Evolutionary conservation across 2,797 vertebrate species (phyloP).

Genomic region (Gila robusta): DNA sequence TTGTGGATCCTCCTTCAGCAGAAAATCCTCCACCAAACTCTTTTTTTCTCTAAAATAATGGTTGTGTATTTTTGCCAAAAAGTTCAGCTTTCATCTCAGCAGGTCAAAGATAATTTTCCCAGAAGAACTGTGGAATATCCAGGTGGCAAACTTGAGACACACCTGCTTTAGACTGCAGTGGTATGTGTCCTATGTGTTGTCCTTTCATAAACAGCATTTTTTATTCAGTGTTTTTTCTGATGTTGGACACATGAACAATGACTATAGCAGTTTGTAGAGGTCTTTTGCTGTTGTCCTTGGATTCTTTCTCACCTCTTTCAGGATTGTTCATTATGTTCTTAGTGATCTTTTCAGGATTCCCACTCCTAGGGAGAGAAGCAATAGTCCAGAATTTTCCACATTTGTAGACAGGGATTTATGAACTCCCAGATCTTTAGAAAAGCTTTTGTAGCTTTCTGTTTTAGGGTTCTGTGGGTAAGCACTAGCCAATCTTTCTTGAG

Average conservation of each 20-base stretch:
- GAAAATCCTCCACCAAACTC: not conserved
- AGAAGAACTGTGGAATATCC: not conserved
- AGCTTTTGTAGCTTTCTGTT: not conserved
- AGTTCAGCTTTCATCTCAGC: not conserved
- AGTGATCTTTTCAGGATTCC: not conserved
- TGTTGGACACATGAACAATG: not conserved
- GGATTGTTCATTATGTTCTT: not conserved
- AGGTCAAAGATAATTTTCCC: too few relatives aligned
- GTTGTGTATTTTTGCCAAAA: not conserved
- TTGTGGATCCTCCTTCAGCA: not conserved
- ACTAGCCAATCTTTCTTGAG: not conserved
- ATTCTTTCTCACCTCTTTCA: not conserved
- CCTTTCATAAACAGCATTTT: not conserved
- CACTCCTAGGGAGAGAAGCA: not conserved
- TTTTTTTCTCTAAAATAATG: not conserved
- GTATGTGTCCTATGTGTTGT: not conserved
- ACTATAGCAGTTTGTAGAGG: not conserved
- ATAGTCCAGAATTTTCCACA: not conserved
- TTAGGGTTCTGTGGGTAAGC: not conserved
- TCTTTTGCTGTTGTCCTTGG: not conserved
- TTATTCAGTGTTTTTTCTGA: not conserved
- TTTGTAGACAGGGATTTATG: not conserved
- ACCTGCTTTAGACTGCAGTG: not conserved
- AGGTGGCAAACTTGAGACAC: not conserved
- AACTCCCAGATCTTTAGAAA: not conserved